Conservation (phyloP, 2,113 vertebrate species). For the Anoplopoma fimbria region DNA sequence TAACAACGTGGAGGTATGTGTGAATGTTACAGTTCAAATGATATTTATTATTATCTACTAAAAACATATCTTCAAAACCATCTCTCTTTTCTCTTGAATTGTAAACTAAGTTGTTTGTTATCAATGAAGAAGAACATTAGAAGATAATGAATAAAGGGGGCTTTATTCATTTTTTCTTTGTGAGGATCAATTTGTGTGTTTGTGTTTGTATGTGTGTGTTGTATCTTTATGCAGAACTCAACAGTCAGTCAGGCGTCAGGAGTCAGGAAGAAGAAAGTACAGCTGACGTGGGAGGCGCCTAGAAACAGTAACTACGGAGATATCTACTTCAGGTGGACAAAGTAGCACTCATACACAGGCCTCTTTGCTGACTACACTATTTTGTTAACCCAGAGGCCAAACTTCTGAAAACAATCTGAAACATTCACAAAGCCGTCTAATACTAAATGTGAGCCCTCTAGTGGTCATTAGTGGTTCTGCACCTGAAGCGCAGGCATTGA, state of each 20-base stretch:
- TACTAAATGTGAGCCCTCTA: not conserved
- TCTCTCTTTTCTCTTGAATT: not conserved
- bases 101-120: not conserved
- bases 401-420: too few relatives aligned
- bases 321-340: constrained; percentile 56
- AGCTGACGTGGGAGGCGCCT: constrained; percentile 68
- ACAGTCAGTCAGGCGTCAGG: constrained; percentile 68
- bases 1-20: constrained; percentile 47
- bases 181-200: not conserved
- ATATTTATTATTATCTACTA: not conserved
- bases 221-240: constrained; percentile 59
- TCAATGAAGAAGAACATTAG: not conserved
- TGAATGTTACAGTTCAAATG: not conserved
- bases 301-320: constrained; percentile 26
- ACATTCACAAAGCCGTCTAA: too few relatives aligned
- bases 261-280: constrained; percentile 39
- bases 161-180: not conserved
- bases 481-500: too few relatives aligned
- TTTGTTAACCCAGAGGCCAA: not conserved
- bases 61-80: not conserved
- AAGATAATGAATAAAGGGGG: not conserved
- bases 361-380: not conserved
- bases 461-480: not conserved
- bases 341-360: not conserved
- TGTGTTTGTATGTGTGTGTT: constrained; percentile 21